Evolutionary conservation across 2,888 invertebrate species (phyloP), one percentile per base, ranked within the genome.

Genomic region (Leptinotarsa rubiginosa): DNA sequence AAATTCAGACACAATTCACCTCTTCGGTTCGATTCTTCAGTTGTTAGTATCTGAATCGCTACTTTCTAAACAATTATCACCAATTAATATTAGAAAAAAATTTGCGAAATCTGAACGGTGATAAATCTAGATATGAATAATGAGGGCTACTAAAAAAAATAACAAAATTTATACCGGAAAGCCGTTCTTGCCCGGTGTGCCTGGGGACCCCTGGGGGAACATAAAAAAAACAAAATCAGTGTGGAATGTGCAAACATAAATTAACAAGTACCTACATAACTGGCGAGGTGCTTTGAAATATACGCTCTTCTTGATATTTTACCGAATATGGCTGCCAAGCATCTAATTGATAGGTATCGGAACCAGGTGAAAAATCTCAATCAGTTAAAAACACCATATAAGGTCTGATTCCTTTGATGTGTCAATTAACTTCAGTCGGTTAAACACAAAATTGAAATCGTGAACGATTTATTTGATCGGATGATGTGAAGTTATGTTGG

Each of bases 121-220:
- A 71, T 71, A 62, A 71, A 47, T 50, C 50, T 47, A 69, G 66
- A 82, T 75, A 77, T 84, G 80, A 72, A 77, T 83, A 79, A 72
- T 69, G 66, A 59, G 68, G 50, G 69, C 77, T 69, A 75, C 64
- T 62, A 70, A 20, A 68, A 76, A 77, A 78, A 79, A 76, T 85
- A 86, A 86, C 86, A 88, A 88, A 87, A 89, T 87, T 89, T 90
- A 90, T 93, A 96, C 96, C 93, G 96, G 96, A 92, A 95, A 95
- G 91, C 95, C 96, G 88, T 94, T 95, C 90, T 95, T 95, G 88
- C 95, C 95, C 84, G 94, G 92, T 86, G 94, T 91, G 87, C 95
- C 95, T 87, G 92, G 91, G 85, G 92, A 89, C 87, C 95, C 95
- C 95, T 95, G 92, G 80, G 80, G 83, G 82, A 84, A 84, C 84